phyloP scores from a whole-genome alignment of 2,888 invertebrate genomes.

The Geotrupes spiniger region DNA sequence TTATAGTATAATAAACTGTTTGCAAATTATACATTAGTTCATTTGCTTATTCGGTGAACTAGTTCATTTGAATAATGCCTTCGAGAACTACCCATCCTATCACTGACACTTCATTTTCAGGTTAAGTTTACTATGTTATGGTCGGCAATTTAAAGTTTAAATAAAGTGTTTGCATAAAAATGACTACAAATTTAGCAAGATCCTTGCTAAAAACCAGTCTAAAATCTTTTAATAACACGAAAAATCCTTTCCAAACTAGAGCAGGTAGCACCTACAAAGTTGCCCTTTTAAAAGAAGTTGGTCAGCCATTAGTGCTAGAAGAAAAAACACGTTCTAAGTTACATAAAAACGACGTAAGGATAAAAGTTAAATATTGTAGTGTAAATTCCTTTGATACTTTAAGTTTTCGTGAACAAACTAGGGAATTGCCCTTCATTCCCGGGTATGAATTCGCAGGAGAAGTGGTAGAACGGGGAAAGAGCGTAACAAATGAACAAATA shows the following conservation, averaged over 20 bases:
- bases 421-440: slow-evolving; percentile 58
- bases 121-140: no score
- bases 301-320: slow-evolving; percentile 54
- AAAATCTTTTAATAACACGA: not conserved
- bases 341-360: slow-evolving; percentile 57
- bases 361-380: slow-evolving; percentile 62
- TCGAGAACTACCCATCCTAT: no score
- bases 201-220: slow-evolving; percentile 15
- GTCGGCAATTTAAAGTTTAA: no score
- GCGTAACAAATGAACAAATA: slow-evolving; percentile 46
- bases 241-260: slow-evolving; percentile 20
- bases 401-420: slow-evolving; percentile 52
- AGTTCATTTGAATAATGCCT: no score
- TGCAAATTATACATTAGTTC: no score
- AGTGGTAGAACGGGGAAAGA: slow-evolving; percentile 56
- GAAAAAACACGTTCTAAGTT: slow-evolving; percentile 45
- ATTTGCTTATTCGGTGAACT: no score
- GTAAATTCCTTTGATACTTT: slow-evolving; percentile 63
- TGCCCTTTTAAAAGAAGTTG: slow-evolving; percentile 54
- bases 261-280: slow-evolving; percentile 44
- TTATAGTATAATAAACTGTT: no score
- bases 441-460: slow-evolving; percentile 66
- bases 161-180: no score
- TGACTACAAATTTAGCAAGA: slow-evolving; percentile 19
- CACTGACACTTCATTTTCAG: no score